Conservation (phyloP, 2,888 invertebrate genomes). For the Frankliniella fusca region DNA sequence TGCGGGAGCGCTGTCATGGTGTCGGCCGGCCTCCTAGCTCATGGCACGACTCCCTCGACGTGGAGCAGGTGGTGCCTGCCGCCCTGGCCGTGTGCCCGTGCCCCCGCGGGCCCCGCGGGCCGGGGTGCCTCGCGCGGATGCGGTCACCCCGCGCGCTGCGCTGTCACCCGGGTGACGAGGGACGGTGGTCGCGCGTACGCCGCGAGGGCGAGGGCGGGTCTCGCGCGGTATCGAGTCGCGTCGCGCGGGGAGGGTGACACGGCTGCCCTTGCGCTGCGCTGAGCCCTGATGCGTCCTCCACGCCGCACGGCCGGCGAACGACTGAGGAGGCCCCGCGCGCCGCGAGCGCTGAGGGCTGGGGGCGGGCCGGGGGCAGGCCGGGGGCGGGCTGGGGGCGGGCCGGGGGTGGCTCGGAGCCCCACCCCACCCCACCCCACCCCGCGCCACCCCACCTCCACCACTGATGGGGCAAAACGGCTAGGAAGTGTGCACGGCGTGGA, state of each 20-base stretch:
- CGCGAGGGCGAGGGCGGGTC: no score
- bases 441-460: not conserved
- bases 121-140: not conserved
- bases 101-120: not conserved
- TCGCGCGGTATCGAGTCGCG: no score
- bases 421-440: no score
- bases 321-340: not conserved
- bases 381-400: not conserved
- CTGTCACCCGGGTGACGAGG: no score
- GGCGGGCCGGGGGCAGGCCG: no score
- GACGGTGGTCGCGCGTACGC: no score
- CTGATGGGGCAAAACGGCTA: slow-evolving; percentile 4
- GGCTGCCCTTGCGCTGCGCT: not conserved
- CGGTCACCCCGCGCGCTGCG: not conserved
- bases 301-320: slow-evolving; percentile 14
- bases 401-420: not conserved
- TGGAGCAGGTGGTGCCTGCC: not conserved
- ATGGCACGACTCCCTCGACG: not conserved
- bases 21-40: not conserved
- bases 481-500: slow-evolving; percentile 15
- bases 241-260: not conserved
- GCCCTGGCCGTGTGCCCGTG: not conserved
- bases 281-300: slow-evolving; percentile 14
- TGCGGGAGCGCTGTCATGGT: not conserved
- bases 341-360: not conserved